Evolutionary conservation across 2,888 invertebrate species (phyloP).

Genomic region (Amphipyra berbera): DNA sequence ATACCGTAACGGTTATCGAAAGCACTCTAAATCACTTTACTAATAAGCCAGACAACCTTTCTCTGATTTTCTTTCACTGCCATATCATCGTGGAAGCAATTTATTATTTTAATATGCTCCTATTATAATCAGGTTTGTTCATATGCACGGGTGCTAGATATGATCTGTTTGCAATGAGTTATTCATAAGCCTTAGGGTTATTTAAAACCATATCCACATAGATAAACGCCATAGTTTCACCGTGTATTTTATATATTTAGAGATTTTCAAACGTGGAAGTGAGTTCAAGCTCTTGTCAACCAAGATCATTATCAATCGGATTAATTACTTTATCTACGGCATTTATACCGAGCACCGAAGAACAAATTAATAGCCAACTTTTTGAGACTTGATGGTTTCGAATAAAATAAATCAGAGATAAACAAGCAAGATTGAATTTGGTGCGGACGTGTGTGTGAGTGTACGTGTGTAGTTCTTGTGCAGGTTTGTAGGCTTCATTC

Average conservation of each 20-base stretch:
- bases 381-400: constrained; percentile 82
- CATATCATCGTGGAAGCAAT: constrained; percentile 12
- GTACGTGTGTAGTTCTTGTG: constrained; percentile 61
- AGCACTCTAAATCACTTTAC: no score
- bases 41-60: no score
- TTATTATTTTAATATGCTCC: constrained; percentile 37
- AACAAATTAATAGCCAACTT: constrained; percentile 87
- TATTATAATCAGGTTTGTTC: constrained; percentile 42
- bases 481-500: constrained; percentile 81
- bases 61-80: constrained; percentile 12
- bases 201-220: constrained; percentile 38
- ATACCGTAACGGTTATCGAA: neutral
- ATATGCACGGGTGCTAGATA: constrained; percentile 47
- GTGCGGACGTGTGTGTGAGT: constrained; percentile 63
- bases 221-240: constrained; percentile 27
- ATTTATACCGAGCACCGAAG: constrained; percentile 78
- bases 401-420: constrained; percentile 89
- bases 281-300: constrained; percentile 65
- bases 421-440: constrained; percentile 82
- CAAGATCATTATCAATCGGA: constrained; percentile 78
- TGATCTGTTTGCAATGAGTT: constrained; percentile 50
- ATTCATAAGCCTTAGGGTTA: constrained; percentile 47
- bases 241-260: constrained; percentile 29
- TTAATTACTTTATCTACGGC: constrained; percentile 86
- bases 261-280: constrained; percentile 28